Evolutionary conservation across 2,113 vertebrate species (phyloP).

Genomic region (Clinocottus analis): DNA sequence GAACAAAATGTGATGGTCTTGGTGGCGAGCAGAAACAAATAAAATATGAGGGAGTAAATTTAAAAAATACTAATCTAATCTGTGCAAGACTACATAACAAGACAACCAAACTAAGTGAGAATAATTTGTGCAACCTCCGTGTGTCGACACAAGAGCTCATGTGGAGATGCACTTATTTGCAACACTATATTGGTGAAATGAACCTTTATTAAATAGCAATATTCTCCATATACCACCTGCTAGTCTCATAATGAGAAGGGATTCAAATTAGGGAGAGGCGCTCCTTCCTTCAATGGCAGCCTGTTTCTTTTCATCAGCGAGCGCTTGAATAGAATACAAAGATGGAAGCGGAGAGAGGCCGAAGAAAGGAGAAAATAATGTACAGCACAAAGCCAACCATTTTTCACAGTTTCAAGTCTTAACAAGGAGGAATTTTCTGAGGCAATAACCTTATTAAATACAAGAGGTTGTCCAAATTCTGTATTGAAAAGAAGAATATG

Average conservation of each 20-base stretch:
- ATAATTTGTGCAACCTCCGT: slow-evolving; percentile 29
- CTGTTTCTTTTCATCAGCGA: slow-evolving; percentile 64
- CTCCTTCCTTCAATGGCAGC: slow-evolving; percentile 55
- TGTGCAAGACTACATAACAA: slow-evolving; percentile 9
- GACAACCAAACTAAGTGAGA: slow-evolving; percentile 1
- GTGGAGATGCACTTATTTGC: slow-evolving; percentile 55
- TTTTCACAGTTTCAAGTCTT: slow-evolving; percentile 29
- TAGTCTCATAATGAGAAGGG: slow-evolving; percentile 69
- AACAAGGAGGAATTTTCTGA: slow-evolving; percentile 42
- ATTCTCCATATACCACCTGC: slow-evolving; percentile 77
- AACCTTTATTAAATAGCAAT: slow-evolving; percentile 76
- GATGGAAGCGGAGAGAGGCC: slow-evolving; percentile 27
- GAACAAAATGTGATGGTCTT: background rate
- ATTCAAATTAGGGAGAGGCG: slow-evolving; percentile 71
- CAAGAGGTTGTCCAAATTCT: slow-evolving; percentile 5
- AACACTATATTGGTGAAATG: slow-evolving; percentile 67
- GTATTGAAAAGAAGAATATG: slow-evolving; percentile 18
- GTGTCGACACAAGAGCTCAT: slow-evolving; percentile 44
- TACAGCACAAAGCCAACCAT: slow-evolving; percentile 34
- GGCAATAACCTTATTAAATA: slow-evolving; percentile 43
- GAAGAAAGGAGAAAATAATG: slow-evolving; percentile 36
- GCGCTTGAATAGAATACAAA: slow-evolving; percentile 60
- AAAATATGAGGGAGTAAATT: background rate
- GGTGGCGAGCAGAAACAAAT: background rate
- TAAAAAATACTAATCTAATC: background rate